Conservation (phyloP, 2,797 vertebrate genomes). For the Spea hammondii region DNA sequence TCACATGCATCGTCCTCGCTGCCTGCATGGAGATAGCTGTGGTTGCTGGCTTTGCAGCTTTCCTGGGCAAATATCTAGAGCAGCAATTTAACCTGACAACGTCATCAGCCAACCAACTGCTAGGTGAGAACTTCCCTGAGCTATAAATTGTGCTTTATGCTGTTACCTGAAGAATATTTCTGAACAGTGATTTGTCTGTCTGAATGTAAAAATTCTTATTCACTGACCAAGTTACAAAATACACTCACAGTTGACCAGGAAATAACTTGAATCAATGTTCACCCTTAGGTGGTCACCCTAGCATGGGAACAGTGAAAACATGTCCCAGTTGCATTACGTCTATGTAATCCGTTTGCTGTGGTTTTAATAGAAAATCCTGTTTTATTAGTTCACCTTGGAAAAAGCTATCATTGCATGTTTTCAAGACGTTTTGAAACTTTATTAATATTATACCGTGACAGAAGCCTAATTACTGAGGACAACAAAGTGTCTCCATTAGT, state of each 20-base stretch:
- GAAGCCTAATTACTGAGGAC: no score
- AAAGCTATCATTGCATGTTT: no score
- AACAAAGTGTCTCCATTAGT: no score
- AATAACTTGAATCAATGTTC: no score
- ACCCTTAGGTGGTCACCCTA: no score
- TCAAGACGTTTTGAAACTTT: no score
- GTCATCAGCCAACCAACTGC: constrained; percentile 92
- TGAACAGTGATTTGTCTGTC: constrained; percentile 1
- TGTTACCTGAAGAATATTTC: not conserved
- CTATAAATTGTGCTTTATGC: not conserved
- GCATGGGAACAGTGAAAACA: no score
- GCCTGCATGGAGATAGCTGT: constrained; percentile 98
- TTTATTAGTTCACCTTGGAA: no score
- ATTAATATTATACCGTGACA: no score
- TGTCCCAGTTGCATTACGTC: no score
- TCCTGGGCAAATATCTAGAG: constrained; percentile 95
- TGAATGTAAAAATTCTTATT: constrained; percentile 5
- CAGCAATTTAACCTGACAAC: constrained; percentile 99
- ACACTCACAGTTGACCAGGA: not conserved
- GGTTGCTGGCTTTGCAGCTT: constrained; percentile 93
- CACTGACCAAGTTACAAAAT: not conserved
- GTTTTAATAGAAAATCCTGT: no score
- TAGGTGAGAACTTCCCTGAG: constrained; percentile 74
- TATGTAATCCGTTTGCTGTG: no score
- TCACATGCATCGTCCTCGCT: constrained; percentile 94